Evolutionary conservation across 1,140 invertebrate genomes (phyloP).

Genomic region (Lethocerus indicus): DNA sequence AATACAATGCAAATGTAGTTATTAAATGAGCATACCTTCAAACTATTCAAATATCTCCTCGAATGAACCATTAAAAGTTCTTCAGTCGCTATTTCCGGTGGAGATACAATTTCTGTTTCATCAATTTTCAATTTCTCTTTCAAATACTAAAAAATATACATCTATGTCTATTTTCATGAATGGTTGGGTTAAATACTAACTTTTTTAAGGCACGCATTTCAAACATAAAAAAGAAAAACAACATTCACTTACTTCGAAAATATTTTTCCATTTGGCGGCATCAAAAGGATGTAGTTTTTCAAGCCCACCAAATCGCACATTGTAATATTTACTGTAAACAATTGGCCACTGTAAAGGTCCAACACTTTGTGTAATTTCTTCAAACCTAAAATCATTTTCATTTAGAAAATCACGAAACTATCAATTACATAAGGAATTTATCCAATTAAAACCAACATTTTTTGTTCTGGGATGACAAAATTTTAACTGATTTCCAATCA

Average conservation of each 20-base stretch:
- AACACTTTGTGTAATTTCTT: too few relatives aligned
- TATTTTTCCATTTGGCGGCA: constrained; percentile 65
- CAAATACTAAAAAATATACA: constrained; percentile 35
- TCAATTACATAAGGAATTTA: too few relatives aligned
- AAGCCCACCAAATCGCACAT: constrained; percentile 61
- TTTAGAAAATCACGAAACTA: too few relatives aligned
- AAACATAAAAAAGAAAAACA: constrained; percentile 13
- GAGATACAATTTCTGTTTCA: constrained; percentile 35
- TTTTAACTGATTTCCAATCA: too few relatives aligned
- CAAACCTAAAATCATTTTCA: too few relatives aligned
- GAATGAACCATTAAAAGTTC: constrained; percentile 57
- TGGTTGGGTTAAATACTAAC: constrained; percentile 3
- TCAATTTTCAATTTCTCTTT: constrained; percentile 32
- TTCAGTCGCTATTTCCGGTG: constrained; percentile 45
- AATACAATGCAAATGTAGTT: constrained; percentile 10
- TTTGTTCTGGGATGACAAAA: too few relatives aligned
- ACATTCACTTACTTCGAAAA: constrained; percentile 24
- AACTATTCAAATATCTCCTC: constrained; percentile 47
- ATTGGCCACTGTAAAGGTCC: constrained; percentile 44
- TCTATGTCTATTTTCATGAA: constrained; percentile 5
- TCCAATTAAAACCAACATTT: too few relatives aligned
- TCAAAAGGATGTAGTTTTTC: constrained; percentile 82
- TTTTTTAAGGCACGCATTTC: too few relatives aligned
- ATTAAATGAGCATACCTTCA: constrained; percentile 31
- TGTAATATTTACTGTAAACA: constrained; percentile 59